phyloP scores from a whole-genome alignment of 2,888 invertebrate species.

The Ferdinandea cuprea region DNA sequence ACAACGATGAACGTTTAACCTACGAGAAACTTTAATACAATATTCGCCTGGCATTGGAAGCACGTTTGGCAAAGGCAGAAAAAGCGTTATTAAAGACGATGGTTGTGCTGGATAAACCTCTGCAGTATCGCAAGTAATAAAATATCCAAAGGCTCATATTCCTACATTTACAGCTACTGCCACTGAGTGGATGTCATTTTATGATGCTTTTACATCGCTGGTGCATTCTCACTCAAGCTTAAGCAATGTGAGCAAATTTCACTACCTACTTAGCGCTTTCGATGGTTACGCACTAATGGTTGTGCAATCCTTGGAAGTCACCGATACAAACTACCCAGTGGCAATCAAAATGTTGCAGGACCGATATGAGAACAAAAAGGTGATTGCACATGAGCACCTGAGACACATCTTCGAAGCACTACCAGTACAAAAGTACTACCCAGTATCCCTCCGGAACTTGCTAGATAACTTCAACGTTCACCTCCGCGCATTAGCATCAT shows the following conservation, averaged over 20 bases:
- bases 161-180: too few species aligned
- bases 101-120: too few species aligned
- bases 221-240: too few species aligned
- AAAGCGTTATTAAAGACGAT: too few species aligned
- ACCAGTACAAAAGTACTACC: background rate
- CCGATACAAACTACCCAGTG: conserved; percentile 13
- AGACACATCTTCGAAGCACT: conserved; percentile 12
- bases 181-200: too few species aligned
- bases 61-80: too few species aligned
- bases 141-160: too few species aligned
- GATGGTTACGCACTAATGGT: background rate
- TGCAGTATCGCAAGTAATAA: too few species aligned
- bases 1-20: too few species aligned
- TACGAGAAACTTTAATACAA: too few species aligned
- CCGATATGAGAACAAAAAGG: conserved; percentile 3
- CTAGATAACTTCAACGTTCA: conserved; percentile 4
- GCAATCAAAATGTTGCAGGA: background rate
- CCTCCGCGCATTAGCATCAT: background rate
- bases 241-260: conserved; percentile 15
- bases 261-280: background rate
- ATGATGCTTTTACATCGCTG: too few species aligned
- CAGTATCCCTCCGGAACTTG: background rate
- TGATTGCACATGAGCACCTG: conserved; percentile 7
- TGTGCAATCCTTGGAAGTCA: conserved; percentile 15
- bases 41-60: too few species aligned